Evolutionary conservation across 1,140 invertebrate species (phyloP), one percentile per base, ranked within the genome.

Genomic region (Macrotrachela quadricornifera): DNA sequence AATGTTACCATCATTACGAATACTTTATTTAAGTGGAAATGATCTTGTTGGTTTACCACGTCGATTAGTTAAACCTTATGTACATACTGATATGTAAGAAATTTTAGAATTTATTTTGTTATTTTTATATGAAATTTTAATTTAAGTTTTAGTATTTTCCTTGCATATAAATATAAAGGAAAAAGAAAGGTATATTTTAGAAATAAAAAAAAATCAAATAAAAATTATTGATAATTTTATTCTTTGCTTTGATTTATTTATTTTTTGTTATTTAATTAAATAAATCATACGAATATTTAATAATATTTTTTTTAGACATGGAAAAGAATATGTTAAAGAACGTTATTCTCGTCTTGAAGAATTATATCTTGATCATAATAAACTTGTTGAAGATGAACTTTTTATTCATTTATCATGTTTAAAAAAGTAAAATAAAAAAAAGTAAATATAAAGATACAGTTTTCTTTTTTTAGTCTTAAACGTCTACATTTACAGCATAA

Each of bases 401-500:
- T 53, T 53, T 43, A 44, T 46, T 53, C 44, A 42, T 30, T 14
- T 53, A 15, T 53, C 45, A 37, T 18, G 40, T 13, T 36, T 53
- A 10, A 53, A 47, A 53, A 53, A 48, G 51, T 10, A 17, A 12
- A 30, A 11, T 1, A 17, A 8, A 16, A 1, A 1, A 41, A 18
- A 49, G 36, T 49, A 8, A 49, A n/a, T n/a, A n/a, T n/a, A n/a
- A n/a, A n/a, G n/a, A n/a, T n/a, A n/a, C n/a, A n/a, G n/a, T n/a
- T n/a, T n/a, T n/a, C n/a, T n/a, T n/a, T 14, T 16, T 41, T 39
- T 58, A 69, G 66, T 52, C 56, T 70, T 36, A 61, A 60, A 43
- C 62, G 66, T 55, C 58, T 70, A n/a, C 63, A 66, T 51, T 52
- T 70, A 49, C 59, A 63, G 50, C 64, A 68, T 58, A 70, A 70